phyloP scores from a whole-genome alignment of 2,888 invertebrate genomes.

The Sussaba pulchella region DNA sequence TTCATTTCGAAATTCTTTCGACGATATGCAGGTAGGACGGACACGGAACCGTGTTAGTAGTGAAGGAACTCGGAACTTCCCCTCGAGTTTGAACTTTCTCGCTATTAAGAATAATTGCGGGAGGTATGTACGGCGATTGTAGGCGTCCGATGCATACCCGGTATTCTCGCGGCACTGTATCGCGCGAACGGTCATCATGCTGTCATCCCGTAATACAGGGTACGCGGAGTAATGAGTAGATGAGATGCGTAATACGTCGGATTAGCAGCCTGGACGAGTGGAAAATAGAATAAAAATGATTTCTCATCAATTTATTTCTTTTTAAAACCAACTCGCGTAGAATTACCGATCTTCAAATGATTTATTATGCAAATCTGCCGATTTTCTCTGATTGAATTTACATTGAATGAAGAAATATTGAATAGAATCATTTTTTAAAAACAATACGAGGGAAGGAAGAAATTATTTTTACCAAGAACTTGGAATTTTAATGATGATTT shows the following conservation, averaged over 20 bases:
- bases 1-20: too few relatives aligned
- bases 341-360: neutral
- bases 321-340: too few relatives aligned
- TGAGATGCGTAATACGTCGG: conserved; percentile 47
- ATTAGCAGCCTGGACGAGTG: conserved; percentile 41
- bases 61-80: conserved; percentile 30
- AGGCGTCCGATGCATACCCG: conserved; percentile 20
- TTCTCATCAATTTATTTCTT: neutral
- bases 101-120: conserved; percentile 68
- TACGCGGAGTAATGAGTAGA: conserved; percentile 18
- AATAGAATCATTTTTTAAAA: too few relatives aligned
- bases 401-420: too few relatives aligned
- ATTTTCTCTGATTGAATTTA: too few relatives aligned
- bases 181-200: conserved; percentile 53
- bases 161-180: conserved; percentile 5
- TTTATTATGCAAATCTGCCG: too few relatives aligned
- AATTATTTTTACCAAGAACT: too few relatives aligned
- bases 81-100: conserved; percentile 65
- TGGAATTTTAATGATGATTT: too few relatives aligned
- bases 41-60: too few relatives aligned
- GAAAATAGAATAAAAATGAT: conserved; percentile 21
- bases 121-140: conserved; percentile 27
- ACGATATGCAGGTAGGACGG: too few relatives aligned
- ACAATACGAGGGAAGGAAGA: too few relatives aligned
- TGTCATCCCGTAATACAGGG: conserved; percentile 28